These are phyloP conservation scores for Andrena fulva DNA, from an alignment of 2,888 invertebrate genomes.

Conservation along the genomic window DNA sequence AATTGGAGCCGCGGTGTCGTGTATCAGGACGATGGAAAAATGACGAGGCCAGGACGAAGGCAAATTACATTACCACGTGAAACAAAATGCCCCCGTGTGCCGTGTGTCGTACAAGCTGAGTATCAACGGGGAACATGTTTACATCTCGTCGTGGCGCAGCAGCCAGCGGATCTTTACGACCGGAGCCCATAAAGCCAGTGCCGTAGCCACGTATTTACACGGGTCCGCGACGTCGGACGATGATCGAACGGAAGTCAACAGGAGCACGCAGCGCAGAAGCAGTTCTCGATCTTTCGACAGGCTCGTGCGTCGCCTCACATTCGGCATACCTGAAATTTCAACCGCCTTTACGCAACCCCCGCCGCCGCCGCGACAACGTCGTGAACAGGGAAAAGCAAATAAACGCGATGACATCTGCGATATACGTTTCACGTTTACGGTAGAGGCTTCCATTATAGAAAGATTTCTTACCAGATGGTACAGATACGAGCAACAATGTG, in stretches of 20 bases:
- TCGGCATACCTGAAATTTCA: conserved; percentile 19
- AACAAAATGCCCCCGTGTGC: conserved; percentile 45
- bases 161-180: conserved; percentile 65
- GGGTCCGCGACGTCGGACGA: conserved; percentile 29
- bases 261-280: conserved; percentile 22
- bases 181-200: conserved; percentile 54
- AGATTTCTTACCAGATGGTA: neutral
- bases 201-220: conserved; percentile 46
- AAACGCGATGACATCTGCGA: conserved; percentile 4
- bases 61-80: conserved; percentile 56
- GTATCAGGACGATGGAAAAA: conserved; percentile 28
- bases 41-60: conserved; percentile 25
- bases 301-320: neutral
- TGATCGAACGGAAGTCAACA: conserved; percentile 57
- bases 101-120: conserved; percentile 54
- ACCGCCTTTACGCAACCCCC: conserved; percentile 3
- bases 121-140: conserved; percentile 67
- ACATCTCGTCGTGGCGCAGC: conserved; percentile 60
- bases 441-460: neutral
- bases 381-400: conserved; percentile 11
- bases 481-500: too few relatives aligned
- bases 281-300: conserved; percentile 1
- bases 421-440: neutral
- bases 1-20: conserved; percentile 11
- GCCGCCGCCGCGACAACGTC: neutral